Evolutionary conservation across 2,797 vertebrate genomes (phyloP), one percentile per base, ranked within the genome.

Genomic region (Capromys pilorides): DNA sequence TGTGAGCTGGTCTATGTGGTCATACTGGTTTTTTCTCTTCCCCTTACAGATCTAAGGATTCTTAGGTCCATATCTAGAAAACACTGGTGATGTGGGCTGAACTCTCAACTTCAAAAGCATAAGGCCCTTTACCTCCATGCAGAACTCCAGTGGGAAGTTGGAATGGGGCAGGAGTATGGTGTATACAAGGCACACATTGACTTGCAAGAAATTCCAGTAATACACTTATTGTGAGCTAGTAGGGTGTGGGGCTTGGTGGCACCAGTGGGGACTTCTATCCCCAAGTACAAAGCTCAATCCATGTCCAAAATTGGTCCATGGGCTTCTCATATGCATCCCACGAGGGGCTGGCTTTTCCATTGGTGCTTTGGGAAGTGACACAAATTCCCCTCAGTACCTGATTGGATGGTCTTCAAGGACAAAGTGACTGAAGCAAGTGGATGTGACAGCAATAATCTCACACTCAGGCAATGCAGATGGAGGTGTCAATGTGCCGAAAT

Each of bases 101-200:
- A 51, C 22, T 22, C 28, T 69, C 33, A 78, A 11, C 22, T 87
- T 31, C 16, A 9, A 4, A 64, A 80, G 1, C 51, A 6, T 1
- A 54, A 1, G 2, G 5, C 28, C 24, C 39, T 28, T 21, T 1
- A 22, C 0, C 13, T 33, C 33, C 19, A 59, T 4, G 86, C 51
- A 3, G 21, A 90, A 11, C 0, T 2, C 51, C 93, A 31, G 7
- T 0, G 0, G 3, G 0, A 19, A 7, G 18, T 7, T 4, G 31
- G 67, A 33, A 33, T 6, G 59, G 73, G 28, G 26, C 7, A 69
- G 5, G 1, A n/a, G 18, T 36, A 9, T 54, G 33, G 8, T 57
- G 12, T 16, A 33, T 12, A 49, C n/a, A n/a, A 81, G 45, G 62
- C 4, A 19, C 54, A 81, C 18, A 10, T 71, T 36, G 36, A 21